Base-by-base conservation (phyloP, 2,113 vertebrate species). In the Bolborhynchus lineola region DNA sequence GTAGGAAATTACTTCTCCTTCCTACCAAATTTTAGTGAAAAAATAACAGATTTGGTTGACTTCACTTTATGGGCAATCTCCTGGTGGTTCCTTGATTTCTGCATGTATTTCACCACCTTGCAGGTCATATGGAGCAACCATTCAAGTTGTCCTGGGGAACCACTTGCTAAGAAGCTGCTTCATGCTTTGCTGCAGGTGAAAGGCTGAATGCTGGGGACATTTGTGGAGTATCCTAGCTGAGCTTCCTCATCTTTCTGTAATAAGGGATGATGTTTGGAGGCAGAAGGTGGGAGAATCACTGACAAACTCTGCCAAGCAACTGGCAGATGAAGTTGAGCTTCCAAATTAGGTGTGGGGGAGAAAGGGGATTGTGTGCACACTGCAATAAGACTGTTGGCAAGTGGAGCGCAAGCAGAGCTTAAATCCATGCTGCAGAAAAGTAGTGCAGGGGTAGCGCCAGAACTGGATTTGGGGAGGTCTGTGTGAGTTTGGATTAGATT, bases 1-100 rank as follows among this genome's bases (percentile, higher is more conserved):
- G n/a, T 29, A 63, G 46, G 41, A 94, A 90, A 92, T 90, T 33
- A 50, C 13, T 86, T 88, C 28, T 85, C 33, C 53, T 78, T 90
- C 26, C 41, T 70, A 64, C 19, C 20, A 59, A 39, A 71, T 68
- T 70, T 59, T 23, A 82, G 24, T 41, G 55, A 46, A 81, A 70
- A 90, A 59, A 25, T 16, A 39, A 3, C 31, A 81, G 1, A 37
- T 49, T 78, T 16, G 7, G 9, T 46, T 86, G 31, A 42, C 15
- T 72, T 90, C 49, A 46, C 13, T 63, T 69, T 26, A 23, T 18
- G 82, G 11, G 37, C 15, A 44, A 0, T 42, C 46, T 81, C 41
- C n/a, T 86, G 42, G 11, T 13, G 31, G 6, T 46, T 67, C 71
- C 78, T 91, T 71, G 46, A 50, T 84, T 24, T 74, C 88, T 86